phyloP scores from a whole-genome alignment of 53 echinoderm and acorn worm species.

The Antedon mediterranea region DNA sequence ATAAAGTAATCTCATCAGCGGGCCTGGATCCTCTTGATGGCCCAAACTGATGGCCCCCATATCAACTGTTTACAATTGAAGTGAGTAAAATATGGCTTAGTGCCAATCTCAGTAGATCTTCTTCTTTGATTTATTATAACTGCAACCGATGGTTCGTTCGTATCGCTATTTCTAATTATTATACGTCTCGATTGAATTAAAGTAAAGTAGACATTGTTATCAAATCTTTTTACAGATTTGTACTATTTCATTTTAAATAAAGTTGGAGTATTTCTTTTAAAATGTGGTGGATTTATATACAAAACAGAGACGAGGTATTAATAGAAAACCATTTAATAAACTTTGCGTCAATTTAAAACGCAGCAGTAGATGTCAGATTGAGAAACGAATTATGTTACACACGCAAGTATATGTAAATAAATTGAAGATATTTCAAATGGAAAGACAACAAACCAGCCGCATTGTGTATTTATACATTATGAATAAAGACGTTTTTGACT shows the following conservation, averaged over 20 bases:
- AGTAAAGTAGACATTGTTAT: no score
- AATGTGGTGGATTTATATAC: no score
- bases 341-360: no score
- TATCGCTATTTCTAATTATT: neutral
- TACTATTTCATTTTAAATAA: no score
- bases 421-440: neutral
- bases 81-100: neutral
- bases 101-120: neutral
- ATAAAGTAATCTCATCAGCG: no score
- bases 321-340: no score
- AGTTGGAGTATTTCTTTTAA: no score
- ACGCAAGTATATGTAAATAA: neutral
- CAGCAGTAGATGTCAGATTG: no score
- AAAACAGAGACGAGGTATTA: no score
- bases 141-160: neutral
- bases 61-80: neutral
- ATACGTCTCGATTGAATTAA: neutral
- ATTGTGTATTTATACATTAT: neutral
- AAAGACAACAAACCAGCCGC: neutral
- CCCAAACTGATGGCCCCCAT: neutral
- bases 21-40: no score
- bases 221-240: no score
- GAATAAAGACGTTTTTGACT: neutral
- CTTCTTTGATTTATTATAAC: neutral
- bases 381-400: neutral